Conservation (phyloP, 1,140 invertebrate genomes). For the Paraescarpia echinospica region DNA sequence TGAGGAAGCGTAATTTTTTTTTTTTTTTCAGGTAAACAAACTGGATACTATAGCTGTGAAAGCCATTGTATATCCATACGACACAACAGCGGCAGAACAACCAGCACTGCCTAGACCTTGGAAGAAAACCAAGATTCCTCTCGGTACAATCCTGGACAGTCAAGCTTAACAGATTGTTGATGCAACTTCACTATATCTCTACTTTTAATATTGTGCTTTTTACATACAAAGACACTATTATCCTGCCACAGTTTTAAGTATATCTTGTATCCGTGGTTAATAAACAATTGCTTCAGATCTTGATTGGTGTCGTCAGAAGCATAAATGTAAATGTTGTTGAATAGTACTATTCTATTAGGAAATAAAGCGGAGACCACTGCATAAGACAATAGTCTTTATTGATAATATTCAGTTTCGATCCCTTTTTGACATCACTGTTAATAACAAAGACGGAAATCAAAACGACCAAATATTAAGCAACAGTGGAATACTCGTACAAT, state of each 20-base stretch:
- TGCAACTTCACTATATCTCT: neutral
- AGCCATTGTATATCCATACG: neutral
- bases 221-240: neutral
- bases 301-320: neutral
- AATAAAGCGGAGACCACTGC: too few relatives aligned
- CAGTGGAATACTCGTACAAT: too few relatives aligned
- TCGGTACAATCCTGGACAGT: neutral
- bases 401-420: too few relatives aligned
- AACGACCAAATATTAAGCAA: too few relatives aligned
- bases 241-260: neutral
- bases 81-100: neutral
- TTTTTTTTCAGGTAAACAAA: conserved; percentile 13
- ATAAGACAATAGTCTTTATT: too few relatives aligned
- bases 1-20: neutral
- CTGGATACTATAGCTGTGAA: neutral
- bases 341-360: neutral
- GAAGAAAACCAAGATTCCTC: neutral
- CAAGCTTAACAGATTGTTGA: neutral
- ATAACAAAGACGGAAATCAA: too few relatives aligned
- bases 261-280: neutral
- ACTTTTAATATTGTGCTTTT: neutral
- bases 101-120: neutral
- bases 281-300: neutral
- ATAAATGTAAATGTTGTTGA: neutral
- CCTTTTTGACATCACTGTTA: too few relatives aligned